Evolutionary conservation across 2,888 invertebrate genomes (phyloP), one percentile per base, ranked within the genome.

Genomic region (Torymus texanus): DNA sequence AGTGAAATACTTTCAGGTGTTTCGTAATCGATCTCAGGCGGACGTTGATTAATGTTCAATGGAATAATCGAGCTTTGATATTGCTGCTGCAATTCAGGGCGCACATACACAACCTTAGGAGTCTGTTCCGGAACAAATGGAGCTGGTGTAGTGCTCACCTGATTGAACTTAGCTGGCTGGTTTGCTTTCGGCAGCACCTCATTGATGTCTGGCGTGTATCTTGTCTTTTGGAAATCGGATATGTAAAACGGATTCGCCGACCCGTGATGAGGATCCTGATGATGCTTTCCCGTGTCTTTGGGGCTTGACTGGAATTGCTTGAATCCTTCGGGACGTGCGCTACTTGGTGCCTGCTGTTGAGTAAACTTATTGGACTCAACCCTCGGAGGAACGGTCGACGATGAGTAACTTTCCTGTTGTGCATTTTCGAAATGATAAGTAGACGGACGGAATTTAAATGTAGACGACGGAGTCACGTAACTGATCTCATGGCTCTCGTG

Each of bases 401-500:
- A 61, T 0, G 79, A 51, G 67, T 84, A 87, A 0, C 84, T 81
- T 1, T 86, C 86, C 8, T 86, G 87, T 0, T 85, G 84, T 11
- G 85, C 62, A 0, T 87, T 82, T 12, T 84, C 87, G 63, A 87
- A 88, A 75, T 87, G 88, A 0, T 87, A 85, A 12, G 86, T 71
- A 1, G 88, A 85, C 0, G 88, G 88, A n/a, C 88, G 82, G 71
- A 86, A 88, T 70, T 88, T 89, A 51, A 84, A 86, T 0, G 84
- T 79, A 0, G 86, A 83, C 0, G 88, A 82, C 0, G 88, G 88
- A 0, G 88, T 89, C 2, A 84, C 87, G 78, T 87, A 89, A 18
- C 87, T 87, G n/a, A 88, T 81, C 67, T 89, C 89, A 74, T 89
- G 89, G 24, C 88, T 89, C 79, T 89, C 89, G 83, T 89, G 88